These are phyloP conservation scores for Coilia nasus DNA, from an alignment of 2,797 vertebrate species.

Conservation along the genomic window DNA sequence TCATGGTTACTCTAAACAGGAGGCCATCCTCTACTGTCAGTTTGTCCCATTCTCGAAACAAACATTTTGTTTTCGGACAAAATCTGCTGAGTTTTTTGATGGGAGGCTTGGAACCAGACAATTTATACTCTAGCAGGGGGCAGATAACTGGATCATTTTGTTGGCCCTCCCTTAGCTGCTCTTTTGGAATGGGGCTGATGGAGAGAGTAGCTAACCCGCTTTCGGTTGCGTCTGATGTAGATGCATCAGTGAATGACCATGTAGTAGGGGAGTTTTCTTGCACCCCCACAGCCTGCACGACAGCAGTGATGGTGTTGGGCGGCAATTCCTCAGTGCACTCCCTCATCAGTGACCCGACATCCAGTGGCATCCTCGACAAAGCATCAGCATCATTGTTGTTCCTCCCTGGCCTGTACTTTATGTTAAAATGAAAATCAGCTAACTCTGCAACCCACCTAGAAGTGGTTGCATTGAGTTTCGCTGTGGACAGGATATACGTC, in stretches of 20 bases:
- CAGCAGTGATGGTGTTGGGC: neutral
- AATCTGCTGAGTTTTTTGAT: no score
- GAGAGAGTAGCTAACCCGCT: no score
- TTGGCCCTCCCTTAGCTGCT: no score
- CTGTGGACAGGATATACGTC: conserved; percentile 27
- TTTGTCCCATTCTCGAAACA: no score
- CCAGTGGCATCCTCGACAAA: conserved; percentile 32
- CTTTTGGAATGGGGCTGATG: no score
- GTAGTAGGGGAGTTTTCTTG: no score
- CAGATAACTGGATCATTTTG: no score
- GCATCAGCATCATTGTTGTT: conserved; percentile 36
- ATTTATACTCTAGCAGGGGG: no score
- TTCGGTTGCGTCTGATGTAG: no score
- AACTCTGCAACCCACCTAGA: conserved; percentile 40
- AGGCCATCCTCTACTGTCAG: conserved; percentile 26
- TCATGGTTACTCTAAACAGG: conserved; percentile 7
- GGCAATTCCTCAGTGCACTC: conserved; percentile 34
- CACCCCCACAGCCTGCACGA: neutral
- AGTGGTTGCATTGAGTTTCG: conserved; percentile 31
- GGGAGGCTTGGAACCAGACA: no score
- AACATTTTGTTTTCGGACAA: no score
- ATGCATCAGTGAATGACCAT: no score
- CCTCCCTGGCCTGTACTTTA: conserved; percentile 29
- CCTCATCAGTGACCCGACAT: conserved; percentile 24
- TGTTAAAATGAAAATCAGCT: conserved; percentile 41